Conservation (phyloP, 1,140 invertebrate species). For the Aphidius gifuensis region DNA sequence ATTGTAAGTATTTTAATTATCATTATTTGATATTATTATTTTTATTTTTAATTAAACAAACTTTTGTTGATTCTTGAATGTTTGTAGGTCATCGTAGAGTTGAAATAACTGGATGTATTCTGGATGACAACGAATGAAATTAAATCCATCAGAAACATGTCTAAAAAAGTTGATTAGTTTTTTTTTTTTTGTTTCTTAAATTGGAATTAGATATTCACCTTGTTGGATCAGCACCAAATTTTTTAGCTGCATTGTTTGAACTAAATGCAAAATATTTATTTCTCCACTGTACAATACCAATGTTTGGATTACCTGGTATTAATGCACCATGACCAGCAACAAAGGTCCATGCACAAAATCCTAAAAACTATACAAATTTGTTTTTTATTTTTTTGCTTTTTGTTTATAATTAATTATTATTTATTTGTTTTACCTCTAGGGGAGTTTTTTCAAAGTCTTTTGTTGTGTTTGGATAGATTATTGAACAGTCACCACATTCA, state of each 20-base stretch:
- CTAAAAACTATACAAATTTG: constrained; percentile 57
- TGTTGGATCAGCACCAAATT: constrained; percentile 61
- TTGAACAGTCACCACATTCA: constrained; percentile 41
- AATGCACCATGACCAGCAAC: constrained; percentile 60
- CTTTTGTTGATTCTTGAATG: constrained; percentile 46
- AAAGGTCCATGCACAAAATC: constrained; percentile 64
- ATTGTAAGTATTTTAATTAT: constrained; percentile 24
- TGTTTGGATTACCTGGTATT: constrained; percentile 64
- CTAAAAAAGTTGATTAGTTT: constrained; percentile 40
- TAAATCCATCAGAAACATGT: constrained; percentile 55
- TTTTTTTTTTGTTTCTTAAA: constrained; percentile 10
- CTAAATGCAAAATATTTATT: constrained; percentile 62
- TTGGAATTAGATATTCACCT: constrained; percentile 43
- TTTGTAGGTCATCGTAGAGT: constrained; percentile 55
- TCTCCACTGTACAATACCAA: constrained; percentile 59
- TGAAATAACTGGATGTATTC: constrained; percentile 62
- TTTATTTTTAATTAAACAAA: constrained; percentile 26
- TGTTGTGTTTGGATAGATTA: constrained; percentile 47
- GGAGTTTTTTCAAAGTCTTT: constrained; percentile 51
- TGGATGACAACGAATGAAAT: constrained; percentile 57
- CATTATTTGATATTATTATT: constrained; percentile 18
- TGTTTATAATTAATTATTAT: constrained; percentile 11
- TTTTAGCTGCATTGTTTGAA: constrained; percentile 53
- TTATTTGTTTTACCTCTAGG: constrained; percentile 42
- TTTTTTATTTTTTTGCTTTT: constrained; percentile 2